Evolutionary conservation across 2,888 invertebrate species (phyloP).

Genomic region (Cylindroiulus punctatus): DNA sequence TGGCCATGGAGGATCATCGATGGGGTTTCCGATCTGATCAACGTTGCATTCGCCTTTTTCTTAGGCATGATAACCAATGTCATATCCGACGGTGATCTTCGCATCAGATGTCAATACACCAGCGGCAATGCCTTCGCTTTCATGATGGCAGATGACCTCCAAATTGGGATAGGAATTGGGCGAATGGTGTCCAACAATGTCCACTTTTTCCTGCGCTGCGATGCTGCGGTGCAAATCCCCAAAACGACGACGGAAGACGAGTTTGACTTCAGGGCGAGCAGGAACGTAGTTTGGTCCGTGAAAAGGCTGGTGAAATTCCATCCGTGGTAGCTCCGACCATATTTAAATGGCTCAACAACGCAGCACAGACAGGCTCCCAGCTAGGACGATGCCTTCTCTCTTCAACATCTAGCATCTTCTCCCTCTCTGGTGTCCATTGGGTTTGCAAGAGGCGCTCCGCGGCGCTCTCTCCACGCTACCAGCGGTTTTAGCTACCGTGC

Average conservation of each 20-base stretch:
- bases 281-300: not conserved
- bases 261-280: not conserved
- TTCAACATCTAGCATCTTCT: slow-evolving; percentile 19
- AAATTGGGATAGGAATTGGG: not conserved
- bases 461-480: not conserved
- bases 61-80: slow-evolving; percentile 21
- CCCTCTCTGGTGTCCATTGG: not conserved
- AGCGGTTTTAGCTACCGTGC: not conserved
- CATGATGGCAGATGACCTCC: slow-evolving; percentile 53
- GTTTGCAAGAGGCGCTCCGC: not conserved
- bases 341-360: not conserved
- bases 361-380: not conserved
- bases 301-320: not conserved
- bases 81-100: not conserved
- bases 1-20: not conserved
- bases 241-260: not conserved
- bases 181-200: not conserved
- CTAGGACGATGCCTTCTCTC: slow-evolving; percentile 8
- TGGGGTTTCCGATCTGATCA: not conserved
- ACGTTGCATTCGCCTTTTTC: not conserved
- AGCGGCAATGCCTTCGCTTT: slow-evolving; percentile 30
- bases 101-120: slow-evolving; percentile 44
- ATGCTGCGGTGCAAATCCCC: not conserved
- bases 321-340: not conserved
- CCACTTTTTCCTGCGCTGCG: not conserved